Base-by-base conservation (phyloP, 2,888 invertebrate species). In the Tachina lurida region DNA sequence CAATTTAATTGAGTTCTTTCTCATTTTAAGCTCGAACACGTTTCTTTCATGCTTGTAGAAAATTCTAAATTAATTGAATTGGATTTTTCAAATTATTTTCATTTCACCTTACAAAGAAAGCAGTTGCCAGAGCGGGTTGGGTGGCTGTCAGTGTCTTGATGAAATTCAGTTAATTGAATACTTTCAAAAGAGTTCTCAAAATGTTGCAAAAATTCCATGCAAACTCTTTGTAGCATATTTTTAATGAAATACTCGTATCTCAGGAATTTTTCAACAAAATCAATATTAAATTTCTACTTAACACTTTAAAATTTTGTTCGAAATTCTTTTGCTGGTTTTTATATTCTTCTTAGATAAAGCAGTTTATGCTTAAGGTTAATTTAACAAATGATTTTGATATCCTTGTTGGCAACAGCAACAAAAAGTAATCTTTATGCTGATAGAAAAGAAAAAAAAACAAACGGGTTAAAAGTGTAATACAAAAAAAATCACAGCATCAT, bases 401-500 rank as follows among this genome's bases (percentile, higher is more conserved):
- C 10, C 17, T 62, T 62, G 19, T 68, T 68, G 41, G 47, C 22
- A 68, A 17, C 41, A 62, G n/a, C 13, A 60, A 17, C 19, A 45
- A 54, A 54, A n/a, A 41, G 22, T 15, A 39, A 45, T 45, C 7
- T 17, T n/a, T 45, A 22, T 63, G 17, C 49, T 17, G 19, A 54
- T 54, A 17, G n/a, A 19, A 15, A 65, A 13, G 7, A 39, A 56
- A 49, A 73, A 58, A 47, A 22, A 22, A 22, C 22, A 22, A 41
- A 17, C 12, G 60, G 17, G 9, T 10, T 2, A 43, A 43, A 63
- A 60, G n/a, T 52, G 9, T 56, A 71, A 71, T 60, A 68, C 58
- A 43, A 22, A 74, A 49, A 19, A 81, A 82, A 56, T 76, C 63
- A 54, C 47, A 63, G 62, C 39, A 75, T 49, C 63, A 63, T 76